A percentile compares a stretch with the other conserved stretches of the same genome.
phyloP scores from a whole-genome alignment of 2,888 invertebrate genomes.

The Acanthoscelides obtectus region DNA sequence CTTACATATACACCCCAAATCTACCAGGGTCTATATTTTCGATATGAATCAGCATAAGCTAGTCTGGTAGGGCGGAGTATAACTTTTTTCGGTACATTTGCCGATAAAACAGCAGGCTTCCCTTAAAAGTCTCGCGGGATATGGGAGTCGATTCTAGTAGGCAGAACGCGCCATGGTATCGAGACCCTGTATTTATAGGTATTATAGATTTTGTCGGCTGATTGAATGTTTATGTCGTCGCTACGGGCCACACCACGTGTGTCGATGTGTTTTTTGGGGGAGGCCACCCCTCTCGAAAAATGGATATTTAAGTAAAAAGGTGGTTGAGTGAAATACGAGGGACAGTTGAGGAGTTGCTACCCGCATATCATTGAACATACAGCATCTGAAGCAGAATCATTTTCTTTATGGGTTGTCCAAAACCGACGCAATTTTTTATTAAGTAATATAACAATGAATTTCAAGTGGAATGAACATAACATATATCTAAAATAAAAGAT shows the following conservation, averaged over 20 bases:
- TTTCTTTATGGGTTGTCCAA: too few species aligned
- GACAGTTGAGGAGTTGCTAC: not conserved
- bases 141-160: conserved; percentile 43
- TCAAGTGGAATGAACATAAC: too few species aligned
- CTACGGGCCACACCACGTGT: conserved; percentile 22
- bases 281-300: not conserved
- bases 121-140: conserved; percentile 40
- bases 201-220: conserved; percentile 38
- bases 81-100: conserved; percentile 45
- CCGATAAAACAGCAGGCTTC: conserved; percentile 43
- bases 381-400: too few species aligned
- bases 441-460: too few species aligned
- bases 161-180: not conserved
- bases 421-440: too few species aligned
- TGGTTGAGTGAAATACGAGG: not conserved
- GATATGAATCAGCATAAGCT: conserved; percentile 17
- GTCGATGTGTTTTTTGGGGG: not conserved
- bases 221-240: conserved; percentile 31
- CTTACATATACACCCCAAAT: not conserved
- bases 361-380: not conserved
- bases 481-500: too few species aligned
- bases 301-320: not conserved
- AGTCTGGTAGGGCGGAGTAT: conserved; percentile 18
- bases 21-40: conserved; percentile 4
- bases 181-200: conserved; percentile 47